Percentiles rank a stretch among this genome's conserved stretches.
Conservation (phyloP, 1,140 invertebrate genomes). For the Leptinotarsa texana region DNA sequence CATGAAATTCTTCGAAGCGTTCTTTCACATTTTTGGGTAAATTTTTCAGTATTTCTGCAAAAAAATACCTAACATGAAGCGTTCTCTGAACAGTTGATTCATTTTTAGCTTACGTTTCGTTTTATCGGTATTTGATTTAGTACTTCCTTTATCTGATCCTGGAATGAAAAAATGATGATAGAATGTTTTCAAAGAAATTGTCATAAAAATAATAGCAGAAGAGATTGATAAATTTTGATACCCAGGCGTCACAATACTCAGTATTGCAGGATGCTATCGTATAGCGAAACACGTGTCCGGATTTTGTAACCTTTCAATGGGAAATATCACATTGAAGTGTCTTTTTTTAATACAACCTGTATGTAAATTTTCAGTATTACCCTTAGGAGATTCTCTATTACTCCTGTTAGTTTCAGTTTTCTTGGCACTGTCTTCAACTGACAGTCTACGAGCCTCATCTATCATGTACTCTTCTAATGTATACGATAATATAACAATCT, state of each 20-base stretch:
- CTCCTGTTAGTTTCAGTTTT: not conserved
- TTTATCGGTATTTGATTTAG: not conserved
- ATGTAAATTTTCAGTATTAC: not conserved
- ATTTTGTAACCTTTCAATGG: too few relatives aligned
- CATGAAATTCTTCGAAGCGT: constrained; percentile 34
- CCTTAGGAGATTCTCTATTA: not conserved
- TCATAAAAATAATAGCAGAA: not conserved
- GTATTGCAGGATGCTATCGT: too few relatives aligned
- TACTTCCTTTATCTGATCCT: not conserved
- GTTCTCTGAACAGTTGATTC: not conserved
- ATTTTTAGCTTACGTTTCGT: not conserved
- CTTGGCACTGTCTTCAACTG: not conserved
- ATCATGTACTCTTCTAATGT: constrained; percentile 29
- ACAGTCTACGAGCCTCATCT: not conserved
- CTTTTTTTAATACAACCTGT: not conserved
- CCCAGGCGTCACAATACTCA: too few relatives aligned
- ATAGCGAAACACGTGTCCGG: too few relatives aligned
- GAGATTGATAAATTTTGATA: too few relatives aligned
- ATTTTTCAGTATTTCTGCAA: constrained; percentile 25
- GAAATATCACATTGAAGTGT: too few relatives aligned
- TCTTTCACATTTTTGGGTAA: constrained; percentile 36
- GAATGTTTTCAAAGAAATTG: not conserved
- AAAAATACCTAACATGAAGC: constrained; percentile 11
- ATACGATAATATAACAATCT: constrained; percentile 40
- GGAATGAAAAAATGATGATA: not conserved